A percentile compares a stretch with the other conserved stretches of the same genome.
phyloP scores from a whole-genome alignment of 1,140 invertebrate genomes.

The Himalopsyche phryganea region DNA sequence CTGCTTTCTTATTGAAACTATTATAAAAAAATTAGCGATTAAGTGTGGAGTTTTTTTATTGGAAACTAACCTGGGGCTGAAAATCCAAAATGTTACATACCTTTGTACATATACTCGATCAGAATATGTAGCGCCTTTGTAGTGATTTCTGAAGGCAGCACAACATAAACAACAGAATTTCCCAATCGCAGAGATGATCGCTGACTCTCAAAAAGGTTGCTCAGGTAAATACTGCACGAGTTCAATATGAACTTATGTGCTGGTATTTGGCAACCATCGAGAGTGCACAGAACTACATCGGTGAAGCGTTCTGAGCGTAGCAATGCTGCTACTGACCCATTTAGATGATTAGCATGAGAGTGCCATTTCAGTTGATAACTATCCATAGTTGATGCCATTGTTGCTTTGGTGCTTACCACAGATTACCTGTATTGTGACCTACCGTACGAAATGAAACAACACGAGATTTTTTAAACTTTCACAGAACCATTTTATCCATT shows the following conservation, averaged over 20 bases:
- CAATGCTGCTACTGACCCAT: slow-evolving; percentile 74
- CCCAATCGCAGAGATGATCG: slow-evolving; percentile 50
- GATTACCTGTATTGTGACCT: too few relatives aligned
- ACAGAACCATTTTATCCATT: too few relatives aligned
- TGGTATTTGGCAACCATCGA: slow-evolving; percentile 75
- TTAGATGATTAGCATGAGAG: slow-evolving; percentile 74
- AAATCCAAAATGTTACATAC: slow-evolving; percentile 28
- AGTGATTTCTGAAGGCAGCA: slow-evolving; percentile 76
- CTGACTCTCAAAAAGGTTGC: slow-evolving; percentile 55
- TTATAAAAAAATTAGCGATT: too few relatives aligned
- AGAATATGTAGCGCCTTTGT: slow-evolving; percentile 74
- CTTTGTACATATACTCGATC: slow-evolving; percentile 82
- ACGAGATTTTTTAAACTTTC: too few relatives aligned
- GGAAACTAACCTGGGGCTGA: too few relatives aligned
- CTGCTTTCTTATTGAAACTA: too few relatives aligned
- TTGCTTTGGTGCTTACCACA: too few relatives aligned
- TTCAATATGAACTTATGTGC: slow-evolving; percentile 84
- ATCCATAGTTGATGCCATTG: slow-evolving; percentile 46
- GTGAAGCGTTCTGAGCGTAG: slow-evolving; percentile 77
- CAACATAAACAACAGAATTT: slow-evolving; percentile 63
- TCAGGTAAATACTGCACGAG: slow-evolving; percentile 65
- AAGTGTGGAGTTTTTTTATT: too few relatives aligned
- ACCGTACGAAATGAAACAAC: too few relatives aligned
- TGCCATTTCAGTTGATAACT: slow-evolving; percentile 87
- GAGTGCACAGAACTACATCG: slow-evolving; percentile 77